Evolutionary conservation across 2,113 vertebrate genomes (phyloP), one percentile per base, ranked within the genome.

Genomic region (Vanacampus margaritifer): DNA sequence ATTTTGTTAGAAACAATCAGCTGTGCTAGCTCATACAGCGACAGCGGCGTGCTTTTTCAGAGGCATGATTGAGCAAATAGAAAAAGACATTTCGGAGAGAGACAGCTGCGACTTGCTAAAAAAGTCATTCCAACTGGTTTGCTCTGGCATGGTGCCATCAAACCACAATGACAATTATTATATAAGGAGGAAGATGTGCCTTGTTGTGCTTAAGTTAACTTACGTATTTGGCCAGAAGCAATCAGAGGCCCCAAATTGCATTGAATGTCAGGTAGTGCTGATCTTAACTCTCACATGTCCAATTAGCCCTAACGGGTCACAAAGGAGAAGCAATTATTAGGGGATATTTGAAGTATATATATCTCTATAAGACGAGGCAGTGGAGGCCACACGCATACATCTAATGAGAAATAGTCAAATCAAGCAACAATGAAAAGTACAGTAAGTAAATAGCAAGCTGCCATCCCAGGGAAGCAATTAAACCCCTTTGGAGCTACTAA

Each of bases 401-500:
- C 37, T 65, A 58, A 69, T 77, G 70, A 75, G 67, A 75, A 79
- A 75, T 39, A 76, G 76, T 68, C 24, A 72, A 74, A 82, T 66
- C 62, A 78, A 76, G 71, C 69, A 81, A 83, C 80, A 82, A 76
- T 84, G 79, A 83, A 75, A 79, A 73, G 79, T 80, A 83, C 77
- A 82, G 72, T 80, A 83, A 80, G 88, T 76, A 85, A 89, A 86
- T 85, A 84, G 82, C 32, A 26, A 80, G 67, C 71, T 74, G 74
- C 72, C 79, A 69, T 87, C 78, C 80, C 77, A 70, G 76, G 74
- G 75, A 85, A 84, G 84, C 57, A 72, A 89, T 89, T 87, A 88
- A 36, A 45, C 75, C 76, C 74, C 81, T 72, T 76, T 70, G 67
- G 83, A 78, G 73, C 68, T 56, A 73, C 53, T 84, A 88, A 90